Base-by-base conservation (phyloP, 2,888 invertebrate genomes). In the Tetragnatha montana region DNA sequence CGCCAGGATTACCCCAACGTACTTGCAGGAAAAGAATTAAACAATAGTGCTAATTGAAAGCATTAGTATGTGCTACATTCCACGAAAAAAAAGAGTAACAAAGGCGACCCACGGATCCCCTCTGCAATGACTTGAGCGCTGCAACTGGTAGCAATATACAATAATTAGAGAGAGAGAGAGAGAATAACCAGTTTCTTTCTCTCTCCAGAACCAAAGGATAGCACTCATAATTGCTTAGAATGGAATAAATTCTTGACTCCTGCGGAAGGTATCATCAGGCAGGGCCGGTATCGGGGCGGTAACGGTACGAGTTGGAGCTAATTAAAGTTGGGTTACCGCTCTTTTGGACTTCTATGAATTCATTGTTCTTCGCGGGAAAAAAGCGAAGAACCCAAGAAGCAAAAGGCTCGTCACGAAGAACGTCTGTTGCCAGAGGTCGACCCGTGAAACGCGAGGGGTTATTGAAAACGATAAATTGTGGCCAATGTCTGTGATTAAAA, bases 191-290 rank as follows among this genome's bases (percentile, higher is more conserved):
- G 86, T 87, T 87, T 80, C 60, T 76, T 51, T 75, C n/a, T 75
- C 68, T 76, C 76, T 17, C 60, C 17, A 87, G 76, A 70, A 81
- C 50, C 75, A 87, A 81, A 87, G 75, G 70, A 87, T 87, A 81
- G 22, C 70, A 75, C 87, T 81, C 80, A 19, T 87, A 87, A 87
- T 81, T 87, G 81, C 71, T 60, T 60, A 71, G 71, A 86, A 86
- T 70, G 60, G 75, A 81, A 87, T 74, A 68, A 87, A 86, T 86
- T 80, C 81, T 75, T 81, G 21, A 86, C 51, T 75, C 69, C 75
- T 74, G 35, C 75, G 75, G 69, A 87, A 87, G 81, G 81, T 81
- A 87, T 75, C 87, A 87, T 81, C 80, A 87, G 75, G 60, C 14
- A 71, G 73, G 51, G 50, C 49, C 10, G 76, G 47, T 49, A 17